Evolutionary conservation across 1,140 invertebrate genomes (phyloP), one percentile per base, ranked within the genome.

Genomic region (Achatina immaculata): DNA sequence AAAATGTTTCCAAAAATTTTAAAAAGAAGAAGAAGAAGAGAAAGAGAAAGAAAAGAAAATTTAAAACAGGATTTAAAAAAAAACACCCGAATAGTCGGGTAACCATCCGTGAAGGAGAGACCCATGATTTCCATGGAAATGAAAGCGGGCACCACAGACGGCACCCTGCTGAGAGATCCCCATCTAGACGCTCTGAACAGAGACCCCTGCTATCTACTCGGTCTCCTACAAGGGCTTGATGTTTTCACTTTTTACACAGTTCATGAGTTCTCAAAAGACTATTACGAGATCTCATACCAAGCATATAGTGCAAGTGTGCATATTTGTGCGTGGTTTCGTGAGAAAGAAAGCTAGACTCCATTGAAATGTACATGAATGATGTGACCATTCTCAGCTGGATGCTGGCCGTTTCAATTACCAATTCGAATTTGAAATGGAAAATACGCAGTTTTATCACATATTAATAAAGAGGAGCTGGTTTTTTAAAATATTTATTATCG

Each of bases 381-480:
- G 7, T 31, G 19, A 16, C 1, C 21, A 62, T 28, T 28, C 48
- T 21, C 24, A 55, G 48, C 3, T 55, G 21, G 7, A 55, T 55
- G n/a, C n/a, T 62, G 4, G 58, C 58, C 31, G 16, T 31, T 62
- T 34, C 58, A 31, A 62, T 62, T 62, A 62, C 58, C 58, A 62
- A 62, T 62, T 62, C 58, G 31, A 62, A 62, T 62, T 34, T 62
- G 58, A 62, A 62, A 62, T 31, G 58, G 58, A 62, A 62, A 62
- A 62, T 62, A 19, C 28, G 58, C 58, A 62, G 11, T 62, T 62
- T 62, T 31, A 62, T 62, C 28, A 28, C 69, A 40, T 42, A 40
- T 42, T 43, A 28, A 72, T 42, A 74, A 55, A n/a, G 72, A 74
- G 45, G n/a, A 45, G 43, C n/a, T 42, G 43, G n/a, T 6, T 36